Conservation (phyloP, 2,113 vertebrate genomes). For the Thinocorus orbignyianus region DNA sequence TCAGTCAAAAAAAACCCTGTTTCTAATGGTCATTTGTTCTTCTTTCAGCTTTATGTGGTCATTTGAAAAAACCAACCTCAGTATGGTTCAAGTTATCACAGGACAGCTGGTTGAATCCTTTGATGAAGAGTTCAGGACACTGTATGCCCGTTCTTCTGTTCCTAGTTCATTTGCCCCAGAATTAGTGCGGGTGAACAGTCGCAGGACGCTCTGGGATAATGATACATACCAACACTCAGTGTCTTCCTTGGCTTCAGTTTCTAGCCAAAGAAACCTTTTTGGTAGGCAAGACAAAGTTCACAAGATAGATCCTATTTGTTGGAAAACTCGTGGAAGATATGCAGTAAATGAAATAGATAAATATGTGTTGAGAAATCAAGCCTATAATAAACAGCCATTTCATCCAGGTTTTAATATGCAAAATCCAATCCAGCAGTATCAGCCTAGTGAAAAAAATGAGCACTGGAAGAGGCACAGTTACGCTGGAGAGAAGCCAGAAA, state of each 20-base stretch:
- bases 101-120: conserved; percentile 92
- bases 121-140: conserved; percentile 94
- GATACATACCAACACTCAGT: conserved; percentile 72
- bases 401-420: conserved; percentile 72
- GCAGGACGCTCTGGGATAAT: conserved; percentile 70
- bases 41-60: conserved; percentile 92
- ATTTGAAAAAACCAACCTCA: conserved; percentile 94
- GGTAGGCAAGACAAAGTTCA: conserved; percentile 80
- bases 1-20: background rate
- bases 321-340: conserved; percentile 81
- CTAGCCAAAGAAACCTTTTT: conserved; percentile 78
- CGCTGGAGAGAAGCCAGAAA: conserved; percentile 88
- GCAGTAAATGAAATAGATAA: conserved; percentile 74
- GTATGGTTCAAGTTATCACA: conserved; percentile 94
- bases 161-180: conserved; percentile 76
- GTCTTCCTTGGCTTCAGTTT: conserved; percentile 77
- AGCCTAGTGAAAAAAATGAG: conserved; percentile 76
- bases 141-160: conserved; percentile 88
- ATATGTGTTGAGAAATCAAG: conserved; percentile 62
- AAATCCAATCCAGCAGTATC: conserved; percentile 73
- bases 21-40: conserved; percentile 42
- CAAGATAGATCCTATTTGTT: conserved; percentile 81
- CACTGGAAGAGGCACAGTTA: conserved; percentile 94
- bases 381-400: conserved; percentile 68
- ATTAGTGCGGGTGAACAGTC: conserved; percentile 64